A percentile compares a stretch with the other conserved stretches of the same genome.
Conservation (phyloP, 2,888 invertebrate genomes). For the Diogma glabrata region DNA sequence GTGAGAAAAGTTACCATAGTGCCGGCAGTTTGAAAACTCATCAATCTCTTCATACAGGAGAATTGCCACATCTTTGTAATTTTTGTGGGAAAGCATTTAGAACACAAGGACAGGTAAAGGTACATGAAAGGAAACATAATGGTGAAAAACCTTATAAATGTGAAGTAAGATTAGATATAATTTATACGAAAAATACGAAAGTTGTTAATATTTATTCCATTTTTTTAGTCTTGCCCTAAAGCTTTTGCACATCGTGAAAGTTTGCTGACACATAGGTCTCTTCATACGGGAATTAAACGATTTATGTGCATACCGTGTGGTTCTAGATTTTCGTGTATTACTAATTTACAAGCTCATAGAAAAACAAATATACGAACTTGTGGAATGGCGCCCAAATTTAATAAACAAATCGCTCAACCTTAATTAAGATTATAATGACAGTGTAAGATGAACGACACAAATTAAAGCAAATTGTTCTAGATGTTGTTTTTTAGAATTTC, state of each 20-base stretch:
- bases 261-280: slow-evolving; percentile 39
- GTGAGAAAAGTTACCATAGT: slow-evolving; percentile 36
- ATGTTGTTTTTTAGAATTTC: too few species aligned
- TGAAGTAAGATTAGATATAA: slow-evolving; percentile 26
- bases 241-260: slow-evolving; percentile 41
- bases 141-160: slow-evolving; percentile 42
- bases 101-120: slow-evolving; percentile 31
- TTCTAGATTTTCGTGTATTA: slow-evolving; percentile 40
- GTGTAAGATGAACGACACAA: background rate
- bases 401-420: slow-evolving; percentile 30
- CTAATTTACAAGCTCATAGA: slow-evolving; percentile 41
- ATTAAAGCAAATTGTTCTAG: too few species aligned
- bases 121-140: slow-evolving; percentile 37
- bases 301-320: slow-evolving; percentile 40
- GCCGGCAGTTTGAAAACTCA: slow-evolving; percentile 38
- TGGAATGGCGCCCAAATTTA: slow-evolving; percentile 32
- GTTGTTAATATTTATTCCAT: slow-evolving; percentile 3
- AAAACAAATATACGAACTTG: slow-evolving; percentile 38
- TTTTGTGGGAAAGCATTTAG: slow-evolving; percentile 32
- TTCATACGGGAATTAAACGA: slow-evolving; percentile 41
- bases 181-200: too few species aligned
- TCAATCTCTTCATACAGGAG: slow-evolving; percentile 34
- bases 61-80: slow-evolving; percentile 27
- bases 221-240: slow-evolving; percentile 32
- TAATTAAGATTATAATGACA: background rate